Base-by-base conservation (phyloP, 2,888 invertebrate species). In the Cryptus viduatorius region DNA sequence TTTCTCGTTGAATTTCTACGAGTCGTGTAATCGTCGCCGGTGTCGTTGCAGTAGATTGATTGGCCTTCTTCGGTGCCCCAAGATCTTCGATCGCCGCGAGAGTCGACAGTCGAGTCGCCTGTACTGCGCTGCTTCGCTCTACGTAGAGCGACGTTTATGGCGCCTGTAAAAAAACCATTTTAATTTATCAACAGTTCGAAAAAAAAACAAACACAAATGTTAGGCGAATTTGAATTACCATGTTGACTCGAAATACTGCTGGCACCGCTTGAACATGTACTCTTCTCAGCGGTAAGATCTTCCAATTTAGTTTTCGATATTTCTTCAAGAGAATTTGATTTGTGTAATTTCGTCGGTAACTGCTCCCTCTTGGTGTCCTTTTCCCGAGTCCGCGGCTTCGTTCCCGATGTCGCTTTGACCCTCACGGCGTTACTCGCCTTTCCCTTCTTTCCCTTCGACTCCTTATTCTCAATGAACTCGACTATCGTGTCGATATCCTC, bases 281-380 rank as follows among this genome's bases (percentile, higher is more conserved):
- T 91, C 79, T 93, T 92, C 71, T 95, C 93, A 75, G 95, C 95
- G 44, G 96, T 96, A 86, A 96, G 95, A 90, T 97, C 97, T 90
- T 96, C 96, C 87, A 97, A 94, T 93, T 96, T 96, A 81, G 96
- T 96, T 88, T 96, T 96, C 68, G 97, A 97, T 87, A 97, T 95
- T 94, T 98, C 98, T 93, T 97, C 97, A 89, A 98, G 94, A 44
- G 97, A 97, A 91, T 97, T 96, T 86, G 97, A 96, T 87, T 97
- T 96, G 92, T 97, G 96, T 82, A 95, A 90, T 86, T 95, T 94
- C 75, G 94, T 94, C 48, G 92, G 87, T 64, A 93, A 88, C 64
- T 92, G 91, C 89, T 93, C 92, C 67, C 93, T 90, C 86, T 94
- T 93, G 10, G 93, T 90, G 79, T 94, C 94, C 81, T 95, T 94